Conservation (phyloP, 2,797 vertebrate genomes). For the Nyctalus aviator region DNA sequence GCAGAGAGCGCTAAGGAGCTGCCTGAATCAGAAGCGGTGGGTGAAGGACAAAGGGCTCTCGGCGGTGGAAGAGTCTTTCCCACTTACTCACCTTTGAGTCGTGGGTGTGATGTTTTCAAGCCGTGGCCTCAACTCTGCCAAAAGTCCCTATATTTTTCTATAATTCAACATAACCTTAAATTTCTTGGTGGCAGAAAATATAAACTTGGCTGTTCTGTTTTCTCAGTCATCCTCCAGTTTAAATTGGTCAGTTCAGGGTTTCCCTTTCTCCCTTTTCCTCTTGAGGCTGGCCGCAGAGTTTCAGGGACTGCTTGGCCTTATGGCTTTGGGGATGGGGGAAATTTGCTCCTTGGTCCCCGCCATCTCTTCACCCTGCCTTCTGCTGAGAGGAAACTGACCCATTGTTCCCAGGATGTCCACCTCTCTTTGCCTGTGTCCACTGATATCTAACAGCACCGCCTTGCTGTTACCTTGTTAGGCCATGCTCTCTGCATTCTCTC, state of each 20-base stretch:
- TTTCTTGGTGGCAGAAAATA: background rate
- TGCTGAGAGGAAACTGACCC: background rate
- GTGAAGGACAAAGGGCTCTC: background rate
- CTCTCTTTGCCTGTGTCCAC: background rate
- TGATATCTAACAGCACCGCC: background rate
- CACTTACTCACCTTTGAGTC: background rate
- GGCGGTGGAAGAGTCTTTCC: background rate
- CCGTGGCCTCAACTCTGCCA: background rate
- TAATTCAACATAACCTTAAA: slow-evolving; percentile 11
- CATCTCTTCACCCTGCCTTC: background rate
- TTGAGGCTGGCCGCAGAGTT: background rate
- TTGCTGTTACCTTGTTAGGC: background rate
- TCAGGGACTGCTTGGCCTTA: background rate
- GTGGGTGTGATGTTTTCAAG: background rate
- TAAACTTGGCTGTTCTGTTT: slow-evolving; percentile 14
- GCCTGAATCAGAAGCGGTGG: background rate
- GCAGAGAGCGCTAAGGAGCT: background rate
- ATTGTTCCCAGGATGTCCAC: background rate
- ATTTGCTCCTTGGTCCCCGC: background rate
- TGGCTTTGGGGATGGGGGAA: background rate
- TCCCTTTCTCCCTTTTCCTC: background rate
- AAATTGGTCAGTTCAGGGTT: background rate
- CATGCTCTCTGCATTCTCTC: background rate
- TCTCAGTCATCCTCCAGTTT: background rate
- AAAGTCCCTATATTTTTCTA: background rate